Evolutionary conservation across 2,888 invertebrate genomes (phyloP).

Genomic region (Trichogramma dendrolimi): DNA sequence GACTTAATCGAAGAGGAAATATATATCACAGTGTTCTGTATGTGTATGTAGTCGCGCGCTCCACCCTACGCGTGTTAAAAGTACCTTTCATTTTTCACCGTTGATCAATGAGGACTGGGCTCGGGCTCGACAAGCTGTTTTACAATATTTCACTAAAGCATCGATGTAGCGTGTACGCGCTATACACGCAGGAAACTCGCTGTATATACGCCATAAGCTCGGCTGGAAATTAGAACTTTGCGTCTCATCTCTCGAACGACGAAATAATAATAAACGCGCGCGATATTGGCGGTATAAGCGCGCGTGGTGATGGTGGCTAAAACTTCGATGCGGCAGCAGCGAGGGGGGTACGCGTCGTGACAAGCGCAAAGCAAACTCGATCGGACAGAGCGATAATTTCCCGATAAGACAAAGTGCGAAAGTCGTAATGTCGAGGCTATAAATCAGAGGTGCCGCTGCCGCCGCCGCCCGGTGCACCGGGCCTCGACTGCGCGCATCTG

Average conservation of each 20-base stretch:
- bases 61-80: conserved; percentile 3
- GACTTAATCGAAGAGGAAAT: conserved; percentile 12
- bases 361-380: conserved; percentile 9
- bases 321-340: background rate
- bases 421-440: conserved; percentile 6
- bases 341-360: background rate
- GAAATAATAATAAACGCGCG: background rate
- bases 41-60: background rate
- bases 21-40: conserved; percentile 4
- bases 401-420: conserved; percentile 18
- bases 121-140: conserved; percentile 1
- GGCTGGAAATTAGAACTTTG: too few species aligned
- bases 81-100: conserved; percentile 19
- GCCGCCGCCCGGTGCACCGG: background rate
- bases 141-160: background rate
- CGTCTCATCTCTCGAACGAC: too few species aligned
- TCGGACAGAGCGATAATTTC: conserved; percentile 7
- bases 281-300: background rate
- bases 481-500: too few species aligned
- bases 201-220: background rate
- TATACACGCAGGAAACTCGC: background rate
- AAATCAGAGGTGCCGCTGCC: conserved; percentile 10
- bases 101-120: conserved; percentile 11
- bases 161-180: background rate
- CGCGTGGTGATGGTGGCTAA: background rate